Conservation (phyloP, 2,888 invertebrate species). For the Heliconius aoede region DNA sequence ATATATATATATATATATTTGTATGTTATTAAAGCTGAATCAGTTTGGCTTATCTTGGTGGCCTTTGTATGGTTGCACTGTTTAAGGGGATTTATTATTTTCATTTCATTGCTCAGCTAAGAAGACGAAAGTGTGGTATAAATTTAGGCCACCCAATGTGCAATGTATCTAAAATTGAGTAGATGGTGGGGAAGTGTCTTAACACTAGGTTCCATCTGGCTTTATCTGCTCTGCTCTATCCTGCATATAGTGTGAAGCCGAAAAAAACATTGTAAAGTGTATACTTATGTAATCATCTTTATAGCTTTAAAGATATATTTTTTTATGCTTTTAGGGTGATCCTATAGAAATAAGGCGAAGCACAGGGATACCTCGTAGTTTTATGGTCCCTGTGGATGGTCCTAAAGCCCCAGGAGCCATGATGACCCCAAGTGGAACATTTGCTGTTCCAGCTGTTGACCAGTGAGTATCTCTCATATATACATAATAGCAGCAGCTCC, state of each 20-base stretch:
- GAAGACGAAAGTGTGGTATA: too few relatives aligned
- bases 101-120: too few relatives aligned
- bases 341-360: constrained; percentile 94
- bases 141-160: too few relatives aligned
- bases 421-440: constrained; percentile 94
- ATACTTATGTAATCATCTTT: not conserved
- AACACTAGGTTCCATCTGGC: not conserved
- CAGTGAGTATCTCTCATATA: constrained; percentile 82
- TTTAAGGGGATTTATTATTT: too few relatives aligned
- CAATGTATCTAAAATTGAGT: too few relatives aligned
- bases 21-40: not conserved
- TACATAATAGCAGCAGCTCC: not conserved
- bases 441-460: constrained; percentile 94
- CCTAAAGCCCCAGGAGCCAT: constrained; percentile 95
- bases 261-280: not conserved
- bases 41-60: not conserved
- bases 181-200: too few relatives aligned
- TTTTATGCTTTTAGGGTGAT: constrained; percentile 71
- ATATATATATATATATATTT: not conserved
- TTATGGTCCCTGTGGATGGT: constrained; percentile 96
- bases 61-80: too few relatives aligned
- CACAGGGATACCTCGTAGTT: constrained; percentile 98
- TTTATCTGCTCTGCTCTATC: not conserved
- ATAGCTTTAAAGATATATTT: not conserved
- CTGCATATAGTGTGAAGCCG: not conserved